phyloP scores from a whole-genome alignment of 2,113 vertebrate species.

The Struthidea cinerea region DNA sequence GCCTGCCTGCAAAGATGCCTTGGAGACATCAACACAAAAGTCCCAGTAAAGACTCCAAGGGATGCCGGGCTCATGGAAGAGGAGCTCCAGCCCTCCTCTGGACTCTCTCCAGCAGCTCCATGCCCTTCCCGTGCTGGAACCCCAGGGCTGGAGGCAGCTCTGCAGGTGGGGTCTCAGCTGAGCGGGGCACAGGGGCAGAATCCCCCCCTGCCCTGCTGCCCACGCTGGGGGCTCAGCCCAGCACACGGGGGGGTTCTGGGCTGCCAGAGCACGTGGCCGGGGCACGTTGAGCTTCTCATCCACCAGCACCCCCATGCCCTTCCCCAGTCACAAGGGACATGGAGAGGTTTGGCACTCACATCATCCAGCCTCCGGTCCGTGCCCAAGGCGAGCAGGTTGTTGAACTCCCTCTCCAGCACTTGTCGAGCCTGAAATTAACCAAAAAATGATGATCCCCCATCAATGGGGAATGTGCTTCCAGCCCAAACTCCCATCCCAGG shows the following conservation, averaged over 20 bases:
- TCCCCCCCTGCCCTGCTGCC: neutral
- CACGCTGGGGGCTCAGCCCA: neutral
- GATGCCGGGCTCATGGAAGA: neutral
- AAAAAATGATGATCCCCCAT: neutral
- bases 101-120: neutral
- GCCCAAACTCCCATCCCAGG: neutral
- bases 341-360: conserved; percentile 70
- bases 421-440: conserved; percentile 84
- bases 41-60: neutral
- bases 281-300: neutral
- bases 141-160: neutral
- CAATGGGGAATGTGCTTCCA: neutral
- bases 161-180: neutral
- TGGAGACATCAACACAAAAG: neutral
- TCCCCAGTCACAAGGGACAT: neutral
- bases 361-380: conserved; percentile 92
- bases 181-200: neutral
- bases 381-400: conserved; percentile 90
- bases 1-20: neutral
- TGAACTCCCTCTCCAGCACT: conserved; percentile 95
- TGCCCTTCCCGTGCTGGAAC: fast-evolving
- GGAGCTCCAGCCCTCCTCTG: neutral
- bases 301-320: neutral
- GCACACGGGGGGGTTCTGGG: neutral
- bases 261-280: fast-evolving